Evolutionary conservation across 2,113 vertebrate genomes (phyloP).

Genomic region (Zeus faber): DNA sequence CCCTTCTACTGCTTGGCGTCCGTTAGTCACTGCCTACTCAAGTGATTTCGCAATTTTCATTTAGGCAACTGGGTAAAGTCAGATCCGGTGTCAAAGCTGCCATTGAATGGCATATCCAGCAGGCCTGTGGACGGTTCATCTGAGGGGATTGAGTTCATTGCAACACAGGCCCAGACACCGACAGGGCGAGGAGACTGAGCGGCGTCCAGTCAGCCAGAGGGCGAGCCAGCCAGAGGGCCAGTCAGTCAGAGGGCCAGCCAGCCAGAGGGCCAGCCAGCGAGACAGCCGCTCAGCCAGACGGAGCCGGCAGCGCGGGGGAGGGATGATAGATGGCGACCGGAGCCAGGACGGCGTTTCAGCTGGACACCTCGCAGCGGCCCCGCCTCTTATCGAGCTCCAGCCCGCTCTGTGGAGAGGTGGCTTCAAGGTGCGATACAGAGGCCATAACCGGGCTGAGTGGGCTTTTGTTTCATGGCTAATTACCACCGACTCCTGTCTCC

Average conservation of each 20-base stretch:
- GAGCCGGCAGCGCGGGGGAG: constrained; percentile 30
- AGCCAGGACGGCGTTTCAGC: constrained; percentile 21
- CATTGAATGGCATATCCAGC: too few relatives aligned
- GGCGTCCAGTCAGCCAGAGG: too few relatives aligned
- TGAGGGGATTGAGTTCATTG: background rate
- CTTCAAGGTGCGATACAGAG: too few relatives aligned
- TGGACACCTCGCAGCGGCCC: constrained; percentile 33
- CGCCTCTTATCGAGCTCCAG: constrained; percentile 29
- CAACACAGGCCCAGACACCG: background rate
- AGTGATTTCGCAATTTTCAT: too few relatives aligned
- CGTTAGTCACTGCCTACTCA: too few relatives aligned
- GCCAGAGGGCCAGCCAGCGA: constrained; percentile 45
- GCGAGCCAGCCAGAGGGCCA: constrained; percentile 46
- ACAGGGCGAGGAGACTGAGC: too few relatives aligned
- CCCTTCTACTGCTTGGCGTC: too few relatives aligned
- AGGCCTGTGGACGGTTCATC: background rate
- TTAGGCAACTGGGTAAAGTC: too few relatives aligned
- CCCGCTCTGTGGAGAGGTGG: constrained; percentile 23
- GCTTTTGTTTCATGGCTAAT: constrained; percentile 79
- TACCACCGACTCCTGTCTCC: constrained; percentile 68
- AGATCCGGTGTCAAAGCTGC: too few relatives aligned
- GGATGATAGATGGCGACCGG: constrained; percentile 43
- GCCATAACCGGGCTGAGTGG: constrained; percentile 63
- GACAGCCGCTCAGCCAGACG: background rate
- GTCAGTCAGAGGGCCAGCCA: constrained; percentile 22